Percentiles rank a stretch among this genome's conserved stretches.
phyloP scores from a whole-genome alignment of 2,888 invertebrate species.

The Bhutanitis thaidina region DNA sequence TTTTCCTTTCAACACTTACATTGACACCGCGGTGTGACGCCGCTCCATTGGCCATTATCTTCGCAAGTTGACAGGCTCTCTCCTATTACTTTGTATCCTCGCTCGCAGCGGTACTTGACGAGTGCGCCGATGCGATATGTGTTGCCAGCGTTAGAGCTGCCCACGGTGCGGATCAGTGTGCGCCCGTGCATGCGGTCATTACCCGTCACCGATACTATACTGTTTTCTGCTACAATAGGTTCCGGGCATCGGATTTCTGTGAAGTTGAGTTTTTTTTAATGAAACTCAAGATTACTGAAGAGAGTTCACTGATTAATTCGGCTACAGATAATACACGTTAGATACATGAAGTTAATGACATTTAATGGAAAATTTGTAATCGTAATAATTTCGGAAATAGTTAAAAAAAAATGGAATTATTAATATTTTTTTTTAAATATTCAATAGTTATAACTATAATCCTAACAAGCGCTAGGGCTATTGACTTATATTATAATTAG shows the following conservation, averaged over 20 bases:
- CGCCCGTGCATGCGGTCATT: constrained; percentile 94
- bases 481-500: no score
- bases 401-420: no score
- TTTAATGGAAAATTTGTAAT: no score
- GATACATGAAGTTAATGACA: no score
- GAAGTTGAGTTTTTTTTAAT: constrained; percentile 19
- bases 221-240: constrained; percentile 89
- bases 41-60: constrained; percentile 92
- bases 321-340: no score
- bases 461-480: no score
- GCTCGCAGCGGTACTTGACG: constrained; percentile 93
- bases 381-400: no score
- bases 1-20: constrained; percentile 83
- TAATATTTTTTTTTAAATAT: no score
- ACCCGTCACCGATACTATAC: constrained; percentile 92
- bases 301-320: no score
- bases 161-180: constrained; percentile 87
- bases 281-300: no score
- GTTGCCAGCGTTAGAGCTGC: constrained; percentile 83
- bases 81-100: constrained; percentile 93
- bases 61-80: constrained; percentile 92
- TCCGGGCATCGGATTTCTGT: constrained; percentile 93
- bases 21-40: constrained; percentile 89
- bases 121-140: constrained; percentile 92
- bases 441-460: no score